phyloP scores from a whole-genome alignment of 1,140 invertebrate species.

The Drosophila saltans region DNA sequence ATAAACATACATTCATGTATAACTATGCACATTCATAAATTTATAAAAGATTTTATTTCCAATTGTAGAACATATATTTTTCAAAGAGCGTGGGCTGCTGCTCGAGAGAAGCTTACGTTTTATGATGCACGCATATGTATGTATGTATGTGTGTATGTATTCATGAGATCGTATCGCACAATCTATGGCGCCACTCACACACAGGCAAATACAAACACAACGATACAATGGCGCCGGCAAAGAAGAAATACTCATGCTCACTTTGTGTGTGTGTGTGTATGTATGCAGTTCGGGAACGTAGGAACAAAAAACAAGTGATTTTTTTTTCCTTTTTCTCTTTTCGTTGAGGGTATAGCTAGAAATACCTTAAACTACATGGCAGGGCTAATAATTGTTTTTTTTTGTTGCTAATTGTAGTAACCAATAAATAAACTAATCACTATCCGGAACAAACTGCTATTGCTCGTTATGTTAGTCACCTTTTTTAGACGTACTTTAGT shows the following conservation, averaged over 20 bases:
- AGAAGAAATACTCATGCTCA: constrained; percentile 8
- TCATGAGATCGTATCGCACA: constrained; percentile 1
- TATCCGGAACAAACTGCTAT: background rate
- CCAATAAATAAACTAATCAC: background rate
- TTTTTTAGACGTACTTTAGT: background rate
- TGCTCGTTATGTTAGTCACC: background rate
- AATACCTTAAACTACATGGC: background rate
- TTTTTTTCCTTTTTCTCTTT: background rate
- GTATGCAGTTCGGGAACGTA: background rate
- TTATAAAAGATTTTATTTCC: background rate
- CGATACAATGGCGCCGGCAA: constrained; percentile 17
- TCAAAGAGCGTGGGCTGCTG: constrained; percentile 1
- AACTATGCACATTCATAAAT: constrained; percentile 3
- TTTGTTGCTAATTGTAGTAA: too few relatives aligned
- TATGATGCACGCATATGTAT: background rate
- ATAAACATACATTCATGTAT: background rate
- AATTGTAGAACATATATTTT: constrained; percentile 8
- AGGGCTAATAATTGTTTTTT: too few relatives aligned
- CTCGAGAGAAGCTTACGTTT: constrained; percentile 7
- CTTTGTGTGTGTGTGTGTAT: constrained; percentile 1
- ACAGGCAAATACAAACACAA: constrained; percentile 1
- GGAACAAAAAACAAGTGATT: background rate
- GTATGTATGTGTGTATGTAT: constrained; percentile 24
- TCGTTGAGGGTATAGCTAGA: background rate
- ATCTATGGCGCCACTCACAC: constrained; percentile 22